phyloP scores from a whole-genome alignment of 2,113 vertebrate genomes.

The Columba livia region DNA sequence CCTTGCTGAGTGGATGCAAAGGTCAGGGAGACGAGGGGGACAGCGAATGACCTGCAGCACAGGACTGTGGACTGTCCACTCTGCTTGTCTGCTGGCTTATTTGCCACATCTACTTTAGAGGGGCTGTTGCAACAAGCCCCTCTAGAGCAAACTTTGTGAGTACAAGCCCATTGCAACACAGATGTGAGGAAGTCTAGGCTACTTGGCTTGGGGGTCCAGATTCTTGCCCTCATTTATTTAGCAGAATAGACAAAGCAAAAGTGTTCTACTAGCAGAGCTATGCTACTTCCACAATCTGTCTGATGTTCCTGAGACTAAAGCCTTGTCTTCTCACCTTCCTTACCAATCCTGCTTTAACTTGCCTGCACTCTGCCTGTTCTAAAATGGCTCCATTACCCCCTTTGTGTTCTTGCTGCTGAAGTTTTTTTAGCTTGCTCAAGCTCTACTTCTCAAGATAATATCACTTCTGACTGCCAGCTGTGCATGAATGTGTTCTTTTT shows the following conservation, averaged over 20 bases:
- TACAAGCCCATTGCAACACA: background rate
- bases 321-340: background rate
- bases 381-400: background rate
- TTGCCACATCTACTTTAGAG: background rate
- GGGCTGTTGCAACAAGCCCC: background rate
- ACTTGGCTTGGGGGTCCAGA: background rate
- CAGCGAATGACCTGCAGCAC: background rate
- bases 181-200: background rate
- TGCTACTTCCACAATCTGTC: background rate
- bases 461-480: slow-evolving; percentile 56
- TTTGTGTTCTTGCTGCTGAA: slow-evolving; percentile 16
- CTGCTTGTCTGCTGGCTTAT: background rate
- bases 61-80: background rate
- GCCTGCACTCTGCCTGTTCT: background rate
- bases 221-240: background rate
- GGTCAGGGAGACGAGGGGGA: fast-evolving
- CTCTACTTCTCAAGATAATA: slow-evolving; percentile 43
- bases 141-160: background rate
- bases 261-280: background rate
- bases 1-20: background rate
- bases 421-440: slow-evolving; percentile 39
- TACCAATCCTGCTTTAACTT: slow-evolving; percentile 8
- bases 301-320: background rate
- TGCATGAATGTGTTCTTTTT: slow-evolving; percentile 40
- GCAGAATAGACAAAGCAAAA: background rate